phyloP scores from a whole-genome alignment of 2,797 vertebrate genomes.

The Numenius phaeopus region DNA sequence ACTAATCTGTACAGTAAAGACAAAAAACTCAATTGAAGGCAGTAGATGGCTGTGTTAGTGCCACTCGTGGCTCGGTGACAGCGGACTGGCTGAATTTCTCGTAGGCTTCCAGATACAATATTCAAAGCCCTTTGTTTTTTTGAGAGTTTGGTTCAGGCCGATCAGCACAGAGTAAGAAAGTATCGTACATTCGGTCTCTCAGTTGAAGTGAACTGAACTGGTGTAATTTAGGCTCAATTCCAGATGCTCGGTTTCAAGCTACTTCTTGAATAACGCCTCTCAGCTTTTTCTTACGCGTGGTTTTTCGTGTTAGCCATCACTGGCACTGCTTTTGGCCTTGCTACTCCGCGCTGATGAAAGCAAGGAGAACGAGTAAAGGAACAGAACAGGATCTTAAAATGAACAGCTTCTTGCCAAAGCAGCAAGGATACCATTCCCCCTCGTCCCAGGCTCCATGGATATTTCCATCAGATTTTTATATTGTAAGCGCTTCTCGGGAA shows the following conservation, averaged over 20 bases:
- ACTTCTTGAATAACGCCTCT: conserved; percentile 31
- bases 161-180: conserved; percentile 39
- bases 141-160: conserved; percentile 50
- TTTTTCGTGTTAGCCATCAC: conserved; percentile 17
- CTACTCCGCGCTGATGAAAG: conserved; percentile 47
- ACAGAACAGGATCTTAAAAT: conserved; percentile 47
- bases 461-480: conserved; percentile 7
- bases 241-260: conserved; percentile 27
- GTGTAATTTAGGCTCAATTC: conserved; percentile 42
- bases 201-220: conserved; percentile 59
- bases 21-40: conserved; percentile 40
- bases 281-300: conserved; percentile 12
- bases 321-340: conserved; percentile 35
- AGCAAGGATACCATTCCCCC: conserved; percentile 43
- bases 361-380: conserved; percentile 55
- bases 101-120: conserved; percentile 30
- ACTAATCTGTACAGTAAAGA: conserved; percentile 40
- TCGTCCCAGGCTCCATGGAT: conserved; percentile 32
- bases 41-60: conserved; percentile 42
- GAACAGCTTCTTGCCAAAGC: conserved; percentile 58
- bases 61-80: background rate
- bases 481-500: conserved; percentile 31
- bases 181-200: conserved; percentile 37
- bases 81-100: background rate
- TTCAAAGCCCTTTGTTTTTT: conserved; percentile 26